Conservation (phyloP, 2,888 invertebrate species). For the Muschampia staudingeri region DNA sequence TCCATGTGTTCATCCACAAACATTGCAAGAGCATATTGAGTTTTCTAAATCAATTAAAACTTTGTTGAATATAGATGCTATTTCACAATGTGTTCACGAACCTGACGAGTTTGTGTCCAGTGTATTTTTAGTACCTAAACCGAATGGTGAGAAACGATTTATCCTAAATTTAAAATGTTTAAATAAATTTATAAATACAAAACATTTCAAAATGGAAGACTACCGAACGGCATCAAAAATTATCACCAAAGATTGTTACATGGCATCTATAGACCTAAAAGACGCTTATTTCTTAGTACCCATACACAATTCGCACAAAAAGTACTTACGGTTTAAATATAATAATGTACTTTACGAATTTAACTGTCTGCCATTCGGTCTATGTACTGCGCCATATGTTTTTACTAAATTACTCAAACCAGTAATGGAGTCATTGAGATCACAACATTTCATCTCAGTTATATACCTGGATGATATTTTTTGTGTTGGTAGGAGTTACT, state of each 20-base stretch:
- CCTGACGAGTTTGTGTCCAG: constrained; percentile 42
- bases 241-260: constrained; percentile 38
- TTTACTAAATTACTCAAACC: constrained; percentile 66
- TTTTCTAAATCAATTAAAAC: constrained; percentile 18
- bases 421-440: constrained; percentile 39
- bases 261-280: constrained; percentile 55
- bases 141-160: constrained; percentile 52
- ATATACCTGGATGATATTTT: constrained; percentile 41
- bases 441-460: background rate
- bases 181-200: constrained; percentile 54
- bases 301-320: constrained; percentile 42
- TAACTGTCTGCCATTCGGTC: constrained; percentile 60
- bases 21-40: background rate
- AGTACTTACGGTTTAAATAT: constrained; percentile 57
- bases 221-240: constrained; percentile 57
- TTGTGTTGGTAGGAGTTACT: background rate
- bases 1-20: constrained; percentile 3
- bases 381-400: constrained; percentile 58
- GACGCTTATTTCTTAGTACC: constrained; percentile 58
- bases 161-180: constrained; percentile 59
- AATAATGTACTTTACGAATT: constrained; percentile 57
- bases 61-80: background rate
- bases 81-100: background rate
- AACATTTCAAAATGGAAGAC: constrained; percentile 65
- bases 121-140: constrained; percentile 54